Percentiles rank a stretch among this genome's conserved stretches.
These are phyloP conservation scores for Diabrotica undecimpunctata DNA, from an alignment of 1,140 invertebrate genomes.

Conservation along the genomic window DNA sequence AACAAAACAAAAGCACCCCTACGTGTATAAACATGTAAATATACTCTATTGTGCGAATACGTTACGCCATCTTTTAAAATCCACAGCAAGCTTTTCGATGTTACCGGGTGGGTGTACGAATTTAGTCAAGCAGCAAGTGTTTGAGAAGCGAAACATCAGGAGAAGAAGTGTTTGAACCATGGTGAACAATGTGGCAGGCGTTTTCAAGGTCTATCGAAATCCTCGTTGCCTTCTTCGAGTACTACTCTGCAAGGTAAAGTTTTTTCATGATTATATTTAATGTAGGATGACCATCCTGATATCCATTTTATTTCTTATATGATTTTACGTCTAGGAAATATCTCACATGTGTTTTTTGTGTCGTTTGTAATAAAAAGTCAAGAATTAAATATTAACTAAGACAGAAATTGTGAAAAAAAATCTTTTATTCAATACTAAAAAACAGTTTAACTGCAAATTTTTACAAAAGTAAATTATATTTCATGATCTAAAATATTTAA, in stretches of 20 bases:
- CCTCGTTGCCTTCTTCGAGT: conserved; percentile 74
- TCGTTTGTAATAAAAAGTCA: too few relatives aligned
- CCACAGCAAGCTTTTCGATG: conserved; percentile 13
- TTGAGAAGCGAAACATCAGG: neutral
- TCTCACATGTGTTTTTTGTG: too few relatives aligned
- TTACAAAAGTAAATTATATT: too few relatives aligned
- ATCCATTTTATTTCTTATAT: too few relatives aligned
- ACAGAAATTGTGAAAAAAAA: too few relatives aligned
- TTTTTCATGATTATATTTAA: neutral
- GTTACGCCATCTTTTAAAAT: neutral
- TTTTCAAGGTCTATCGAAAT: conserved; percentile 73
- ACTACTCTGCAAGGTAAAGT: conserved; percentile 69
- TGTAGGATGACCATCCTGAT: too few relatives aligned
- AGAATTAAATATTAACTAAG: too few relatives aligned
- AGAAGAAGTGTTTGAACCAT: conserved; percentile 31
- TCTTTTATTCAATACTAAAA: too few relatives aligned
- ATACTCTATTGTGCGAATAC: neutral
- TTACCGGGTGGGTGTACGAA: neutral
- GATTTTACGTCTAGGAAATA: too few relatives aligned
- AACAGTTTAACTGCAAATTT: too few relatives aligned
- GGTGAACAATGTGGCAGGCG: conserved; percentile 67
- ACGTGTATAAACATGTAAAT: neutral
- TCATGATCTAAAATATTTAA: too few relatives aligned
- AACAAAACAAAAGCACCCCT: neutral
- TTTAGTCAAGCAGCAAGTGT: neutral